phyloP scores from a whole-genome alignment of 1,140 invertebrate genomes.

The Cherax destructor region DNA sequence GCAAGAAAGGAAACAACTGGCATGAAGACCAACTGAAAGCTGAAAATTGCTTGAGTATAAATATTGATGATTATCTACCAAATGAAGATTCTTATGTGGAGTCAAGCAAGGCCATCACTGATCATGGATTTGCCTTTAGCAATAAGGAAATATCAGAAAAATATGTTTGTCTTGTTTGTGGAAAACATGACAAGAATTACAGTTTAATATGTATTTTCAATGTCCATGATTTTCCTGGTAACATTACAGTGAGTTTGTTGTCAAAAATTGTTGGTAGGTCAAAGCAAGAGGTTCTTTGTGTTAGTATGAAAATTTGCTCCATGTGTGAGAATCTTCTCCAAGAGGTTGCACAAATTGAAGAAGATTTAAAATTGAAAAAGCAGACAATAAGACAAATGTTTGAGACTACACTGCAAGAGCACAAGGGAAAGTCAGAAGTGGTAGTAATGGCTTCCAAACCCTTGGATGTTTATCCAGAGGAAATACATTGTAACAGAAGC shows the following conservation, averaged over 20 bases:
- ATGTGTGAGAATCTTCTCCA: conserved; percentile 40
- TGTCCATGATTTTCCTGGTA: neutral
- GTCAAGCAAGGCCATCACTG: neutral
- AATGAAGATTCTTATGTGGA: conserved; percentile 9
- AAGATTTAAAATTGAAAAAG: conserved; percentile 54
- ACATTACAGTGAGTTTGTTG: conserved; percentile 8
- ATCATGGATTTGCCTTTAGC: neutral
- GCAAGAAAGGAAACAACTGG: conserved; percentile 14
- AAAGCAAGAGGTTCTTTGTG: conserved; percentile 40
- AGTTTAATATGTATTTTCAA: conserved; percentile 19
- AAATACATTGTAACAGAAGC: neutral
- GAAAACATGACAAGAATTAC: conserved; percentile 15
- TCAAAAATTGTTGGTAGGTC: conserved; percentile 42
- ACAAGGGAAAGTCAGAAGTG: conserved; percentile 27
- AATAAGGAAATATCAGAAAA: neutral
- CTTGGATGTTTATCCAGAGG: conserved; percentile 15
- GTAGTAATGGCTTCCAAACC: neutral
- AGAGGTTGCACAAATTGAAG: conserved; percentile 50
- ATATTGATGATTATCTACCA: conserved; percentile 33
- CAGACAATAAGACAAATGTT: conserved; percentile 54
- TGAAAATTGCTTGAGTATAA: conserved; percentile 15
- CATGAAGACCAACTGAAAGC: neutral
- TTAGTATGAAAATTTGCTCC: conserved; percentile 49
- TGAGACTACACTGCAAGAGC: conserved; percentile 43
- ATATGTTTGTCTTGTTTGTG: conserved; percentile 57